Evolutionary conservation across 2,888 invertebrate genomes (phyloP), one percentile per base, ranked within the genome.

Genomic region (Zele albiditarsus): DNA sequence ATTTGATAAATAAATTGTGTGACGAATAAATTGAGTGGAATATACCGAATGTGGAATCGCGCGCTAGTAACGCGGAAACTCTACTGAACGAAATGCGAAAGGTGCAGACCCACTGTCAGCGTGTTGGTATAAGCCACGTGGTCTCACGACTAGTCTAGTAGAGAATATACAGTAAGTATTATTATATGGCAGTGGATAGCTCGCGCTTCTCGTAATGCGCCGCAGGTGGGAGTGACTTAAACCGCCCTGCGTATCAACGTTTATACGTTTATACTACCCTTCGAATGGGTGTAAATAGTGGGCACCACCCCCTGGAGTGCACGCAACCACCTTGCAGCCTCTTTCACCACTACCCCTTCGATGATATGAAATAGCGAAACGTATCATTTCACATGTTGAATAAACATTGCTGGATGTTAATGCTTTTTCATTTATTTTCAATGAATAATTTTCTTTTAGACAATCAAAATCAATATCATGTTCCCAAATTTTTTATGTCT

Each of bases 171-270:
- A 38, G 38, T 12, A 8, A 57, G 12, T 68, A 57, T 65, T 68
- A 68, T 68, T 68, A 33, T 31, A 62, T n/a, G 25, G n/a, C 25
- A 27, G 38, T 70, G 67, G 49, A 49, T 49, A 42, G 25, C 60
- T 67, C 38, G 71, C 75, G 71, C 62, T 76, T 84, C 81, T 82
- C 80, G 83, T 81, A 81, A 79, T 79, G 78, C 77, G 72, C 72
- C 79, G 84, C 80, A 82, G 82, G 84, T 86, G 86, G 86, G 86
- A 86, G 86, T 86, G 86, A 84, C 85, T 82, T 68, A 80, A 82
- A 80, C 81, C 85, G 84, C 83, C 84, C 85, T 81, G 83, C 79
- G 82, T 80, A 81, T 69, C 80, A 75, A 58, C 79, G 81, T 77
- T 83, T 84, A 80, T 79, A 82, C 80, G 73, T n/a, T n/a, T n/a